Evolutionary conservation across 2,888 invertebrate genomes (phyloP).

Genomic region (Poecilobothrus nobilitatus): DNA sequence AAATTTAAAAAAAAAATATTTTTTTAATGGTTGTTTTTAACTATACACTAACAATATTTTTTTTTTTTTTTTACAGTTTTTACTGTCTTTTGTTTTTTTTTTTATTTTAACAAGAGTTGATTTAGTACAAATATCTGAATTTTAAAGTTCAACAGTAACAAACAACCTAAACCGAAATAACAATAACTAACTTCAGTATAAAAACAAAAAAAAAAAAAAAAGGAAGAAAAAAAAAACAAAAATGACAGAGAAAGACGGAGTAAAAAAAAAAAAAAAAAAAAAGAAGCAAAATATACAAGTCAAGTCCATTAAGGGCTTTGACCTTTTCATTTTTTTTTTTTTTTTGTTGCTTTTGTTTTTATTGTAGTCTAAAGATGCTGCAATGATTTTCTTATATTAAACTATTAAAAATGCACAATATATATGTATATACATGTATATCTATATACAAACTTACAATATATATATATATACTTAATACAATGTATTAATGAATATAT

Average conservation of each 20-base stretch:
- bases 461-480: not conserved
- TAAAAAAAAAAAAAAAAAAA: no score
- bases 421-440: not conserved
- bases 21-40: not conserved
- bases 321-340: not conserved
- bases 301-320: slow-evolving; percentile 6
- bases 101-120: not conserved
- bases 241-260: no score
- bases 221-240: not conserved
- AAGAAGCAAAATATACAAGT: not conserved
- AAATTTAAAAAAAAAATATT: not conserved
- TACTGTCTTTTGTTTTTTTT: no score
- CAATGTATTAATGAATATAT: not conserved
- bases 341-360: no score
- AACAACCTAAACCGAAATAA: not conserved
- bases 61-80: no score
- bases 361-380: not conserved
- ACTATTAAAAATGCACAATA: not conserved
- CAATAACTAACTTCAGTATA: not conserved
- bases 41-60: not conserved
- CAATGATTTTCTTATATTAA: not conserved
- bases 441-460: not conserved
- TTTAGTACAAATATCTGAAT: not conserved
- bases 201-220: not conserved
- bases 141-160: not conserved